Conservation (phyloP, 2,888 invertebrate species). For the Callyntrura guangdongensis region DNA sequence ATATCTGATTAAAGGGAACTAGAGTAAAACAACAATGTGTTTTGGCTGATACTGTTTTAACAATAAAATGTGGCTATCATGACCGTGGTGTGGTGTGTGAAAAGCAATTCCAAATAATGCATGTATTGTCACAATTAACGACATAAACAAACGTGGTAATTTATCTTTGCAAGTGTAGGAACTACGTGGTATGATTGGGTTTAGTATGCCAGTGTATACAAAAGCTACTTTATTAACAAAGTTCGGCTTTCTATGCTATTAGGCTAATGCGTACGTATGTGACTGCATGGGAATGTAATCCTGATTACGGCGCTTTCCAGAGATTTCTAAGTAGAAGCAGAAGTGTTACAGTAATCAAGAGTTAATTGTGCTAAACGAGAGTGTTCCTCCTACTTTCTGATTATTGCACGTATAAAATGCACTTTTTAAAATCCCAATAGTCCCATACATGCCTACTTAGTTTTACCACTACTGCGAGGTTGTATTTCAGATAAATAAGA, state of each 20-base stretch:
- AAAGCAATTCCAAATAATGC: slow-evolving; percentile 23
- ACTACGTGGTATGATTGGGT: too few relatives aligned
- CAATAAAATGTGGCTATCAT: slow-evolving; percentile 25
- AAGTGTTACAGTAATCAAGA: slow-evolving; percentile 29
- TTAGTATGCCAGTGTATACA: not conserved
- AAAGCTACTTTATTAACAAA: not conserved
- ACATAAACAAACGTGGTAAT: slow-evolving; percentile 67
- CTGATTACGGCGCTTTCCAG: slow-evolving; percentile 19
- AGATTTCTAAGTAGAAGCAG: slow-evolving; percentile 38
- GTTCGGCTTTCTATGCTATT: not conserved
- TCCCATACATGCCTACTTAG: too few relatives aligned
- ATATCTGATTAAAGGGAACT: too few relatives aligned
- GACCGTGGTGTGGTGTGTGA: not conserved
- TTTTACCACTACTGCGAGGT: too few relatives aligned
- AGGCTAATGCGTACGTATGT: not conserved
- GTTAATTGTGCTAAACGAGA: slow-evolving; percentile 21
- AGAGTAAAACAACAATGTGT: too few relatives aligned
- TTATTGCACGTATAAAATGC: too few relatives aligned
- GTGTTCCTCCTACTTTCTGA: too few relatives aligned
- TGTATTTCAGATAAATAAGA: not conserved
- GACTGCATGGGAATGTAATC: not conserved
- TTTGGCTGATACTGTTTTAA: not conserved
- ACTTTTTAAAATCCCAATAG: too few relatives aligned
- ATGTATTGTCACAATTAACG: slow-evolving; percentile 62
- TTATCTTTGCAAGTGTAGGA: slow-evolving; percentile 67